A percentile compares a stretch with the other conserved stretches of the same genome.
These are phyloP conservation scores for Hypotaenidia okinawae DNA, from an alignment of 2,797 vertebrate genomes.

Conservation along the genomic window DNA sequence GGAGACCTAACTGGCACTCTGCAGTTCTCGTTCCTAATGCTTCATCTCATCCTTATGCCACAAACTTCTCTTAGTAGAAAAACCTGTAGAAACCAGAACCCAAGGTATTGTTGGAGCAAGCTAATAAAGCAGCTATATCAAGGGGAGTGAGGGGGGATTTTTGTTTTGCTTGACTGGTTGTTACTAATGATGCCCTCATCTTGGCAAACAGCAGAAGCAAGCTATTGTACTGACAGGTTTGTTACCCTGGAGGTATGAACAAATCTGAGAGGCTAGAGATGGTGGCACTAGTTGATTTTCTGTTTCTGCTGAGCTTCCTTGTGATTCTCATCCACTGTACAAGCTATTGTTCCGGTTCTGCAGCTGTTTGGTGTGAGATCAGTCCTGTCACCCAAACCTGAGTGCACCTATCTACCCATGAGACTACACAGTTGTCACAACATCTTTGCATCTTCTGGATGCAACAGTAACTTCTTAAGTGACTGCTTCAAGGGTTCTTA, in stretches of 20 bases:
- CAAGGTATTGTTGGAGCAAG: not conserved
- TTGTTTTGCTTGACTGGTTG: not conserved
- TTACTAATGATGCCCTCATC: not conserved
- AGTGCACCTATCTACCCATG: not conserved
- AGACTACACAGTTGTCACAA: not conserved
- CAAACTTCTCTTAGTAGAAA: not conserved
- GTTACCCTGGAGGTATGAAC: not conserved
- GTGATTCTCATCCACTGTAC: not conserved
- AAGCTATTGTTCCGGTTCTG: not conserved
- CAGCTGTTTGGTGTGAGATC: not conserved
- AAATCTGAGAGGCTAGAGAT: not conserved
- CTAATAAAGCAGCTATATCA: not conserved
- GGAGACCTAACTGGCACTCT: not conserved
- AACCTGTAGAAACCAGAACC: not conserved
- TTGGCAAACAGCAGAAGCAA: not conserved
- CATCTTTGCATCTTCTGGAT: not conserved
- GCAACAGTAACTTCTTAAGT: not conserved
- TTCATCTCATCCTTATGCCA: not conserved
- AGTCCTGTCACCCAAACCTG: not conserved
- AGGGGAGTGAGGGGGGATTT: not conserved
- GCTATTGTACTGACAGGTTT: not conserved
- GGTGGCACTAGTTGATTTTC: not conserved
- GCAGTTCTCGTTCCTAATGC: not conserved
- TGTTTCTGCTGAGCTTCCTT: rapidly evolving
- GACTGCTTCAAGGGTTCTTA: not conserved